Percentiles rank a stretch among this genome's conserved stretches.
Evolutionary conservation across 2,888 invertebrate species (phyloP).

Genomic region (Monopis laevigella): DNA sequence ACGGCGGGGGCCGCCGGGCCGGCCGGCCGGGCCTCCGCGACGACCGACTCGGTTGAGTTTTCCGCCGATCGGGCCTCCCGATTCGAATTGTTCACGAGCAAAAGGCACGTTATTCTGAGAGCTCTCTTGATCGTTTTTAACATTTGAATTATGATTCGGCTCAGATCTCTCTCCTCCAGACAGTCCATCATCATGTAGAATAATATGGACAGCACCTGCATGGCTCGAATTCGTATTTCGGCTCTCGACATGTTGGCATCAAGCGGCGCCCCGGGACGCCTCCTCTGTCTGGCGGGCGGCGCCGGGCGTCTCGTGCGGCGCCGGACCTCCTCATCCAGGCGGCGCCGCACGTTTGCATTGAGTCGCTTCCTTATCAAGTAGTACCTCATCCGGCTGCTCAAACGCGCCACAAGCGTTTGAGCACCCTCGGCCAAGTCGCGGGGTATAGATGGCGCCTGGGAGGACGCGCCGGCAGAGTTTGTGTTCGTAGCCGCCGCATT

Average conservation of each 20-base stretch:
- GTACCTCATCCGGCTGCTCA: conserved; percentile 1
- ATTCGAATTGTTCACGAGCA: conserved; percentile 44
- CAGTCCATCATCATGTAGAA: conserved; percentile 66
- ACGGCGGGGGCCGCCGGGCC: no score
- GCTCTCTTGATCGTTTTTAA: conserved; percentile 53
- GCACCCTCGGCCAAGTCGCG: not conserved
- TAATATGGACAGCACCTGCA: conserved; percentile 60
- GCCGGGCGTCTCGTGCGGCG: not conserved
- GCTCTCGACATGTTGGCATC: conserved; percentile 52
- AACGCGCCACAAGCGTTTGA: not conserved
- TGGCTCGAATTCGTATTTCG: conserved; percentile 58
- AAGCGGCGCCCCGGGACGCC: conserved; percentile 33
- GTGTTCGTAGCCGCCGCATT: not conserved
- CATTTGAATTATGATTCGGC: conserved; percentile 54
- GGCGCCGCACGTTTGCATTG: not conserved
- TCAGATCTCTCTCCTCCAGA: conserved; percentile 52
- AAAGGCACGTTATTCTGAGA: conserved; percentile 52
- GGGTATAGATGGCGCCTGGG: conserved; percentile 4
- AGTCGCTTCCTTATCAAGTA: not conserved
- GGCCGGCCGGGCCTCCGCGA: no score
- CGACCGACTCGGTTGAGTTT: no score
- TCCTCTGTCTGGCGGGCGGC: conserved; percentile 22
- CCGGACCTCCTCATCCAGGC: conserved; percentile 2
- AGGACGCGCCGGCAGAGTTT: not conserved
- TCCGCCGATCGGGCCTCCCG: not conserved